These are phyloP conservation scores for Parasteatoda lunata DNA, from an alignment of 2,888 invertebrate species.

Conservation along the genomic window DNA sequence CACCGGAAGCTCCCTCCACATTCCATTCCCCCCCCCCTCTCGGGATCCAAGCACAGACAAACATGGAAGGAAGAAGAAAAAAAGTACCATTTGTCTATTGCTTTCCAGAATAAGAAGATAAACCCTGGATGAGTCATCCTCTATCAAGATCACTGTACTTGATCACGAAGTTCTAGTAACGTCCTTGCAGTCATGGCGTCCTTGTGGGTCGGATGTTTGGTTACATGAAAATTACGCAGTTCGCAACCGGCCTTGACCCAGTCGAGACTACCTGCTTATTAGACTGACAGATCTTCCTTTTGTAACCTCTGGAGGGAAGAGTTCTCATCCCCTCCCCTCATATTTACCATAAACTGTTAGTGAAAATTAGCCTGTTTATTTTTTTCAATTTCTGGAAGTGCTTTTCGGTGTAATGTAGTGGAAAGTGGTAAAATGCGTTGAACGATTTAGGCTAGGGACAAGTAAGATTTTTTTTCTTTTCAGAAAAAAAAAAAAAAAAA, in stretches of 20 bases:
- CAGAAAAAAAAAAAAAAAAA: no score
- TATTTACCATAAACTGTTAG: constrained; percentile 6
- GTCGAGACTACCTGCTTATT: constrained; percentile 56
- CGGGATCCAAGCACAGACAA: not conserved
- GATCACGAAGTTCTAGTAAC: constrained; percentile 47
- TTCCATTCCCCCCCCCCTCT: constrained; percentile 11
- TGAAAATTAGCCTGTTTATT: not conserved
- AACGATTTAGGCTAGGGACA: no score
- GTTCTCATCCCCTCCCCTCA: constrained; percentile 10
- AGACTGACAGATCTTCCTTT: constrained; percentile 63
- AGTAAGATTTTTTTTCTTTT: no score
- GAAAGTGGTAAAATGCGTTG: no score
- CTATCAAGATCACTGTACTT: constrained; percentile 61
- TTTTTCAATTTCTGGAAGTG: no score
- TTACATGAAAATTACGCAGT: constrained; percentile 65
- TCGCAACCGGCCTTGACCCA: constrained; percentile 64
- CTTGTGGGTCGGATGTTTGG: constrained; percentile 54
- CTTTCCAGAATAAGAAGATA: constrained; percentile 27
- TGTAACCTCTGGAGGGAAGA: constrained; percentile 6
- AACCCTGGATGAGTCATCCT: constrained; percentile 43
- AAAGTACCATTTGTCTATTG: constrained; percentile 12
- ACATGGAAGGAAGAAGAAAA: not conserved
- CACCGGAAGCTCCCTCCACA: constrained; percentile 37
- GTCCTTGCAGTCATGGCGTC: constrained; percentile 56
- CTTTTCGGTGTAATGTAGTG: no score